Evolutionary conservation across 1,140 invertebrate species (phyloP).

Genomic region (Papilio polyxenes): DNA sequence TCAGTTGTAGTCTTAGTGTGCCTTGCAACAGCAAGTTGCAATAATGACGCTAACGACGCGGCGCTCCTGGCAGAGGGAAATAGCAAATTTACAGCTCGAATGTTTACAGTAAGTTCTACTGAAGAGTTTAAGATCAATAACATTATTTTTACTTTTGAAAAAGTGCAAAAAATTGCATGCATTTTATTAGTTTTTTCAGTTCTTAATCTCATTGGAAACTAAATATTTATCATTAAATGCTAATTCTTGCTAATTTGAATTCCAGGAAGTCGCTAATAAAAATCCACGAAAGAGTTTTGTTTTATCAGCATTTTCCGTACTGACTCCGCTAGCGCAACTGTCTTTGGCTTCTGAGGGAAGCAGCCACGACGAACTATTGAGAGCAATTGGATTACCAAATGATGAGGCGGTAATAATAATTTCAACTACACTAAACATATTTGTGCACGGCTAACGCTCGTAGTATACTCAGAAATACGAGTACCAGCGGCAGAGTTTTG

Average conservation of each 20-base stretch:
- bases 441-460: too few relatives aligned
- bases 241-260: slow-evolving; percentile 12
- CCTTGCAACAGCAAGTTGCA: background rate
- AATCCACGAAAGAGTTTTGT: slow-evolving; percentile 48
- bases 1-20: background rate
- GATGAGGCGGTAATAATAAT: slow-evolving; percentile 46
- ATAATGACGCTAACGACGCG: background rate
- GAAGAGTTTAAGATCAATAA: background rate
- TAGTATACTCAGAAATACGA: background rate
- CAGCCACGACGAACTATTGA: slow-evolving; percentile 52
- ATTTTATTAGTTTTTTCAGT: too few relatives aligned
- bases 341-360: slow-evolving; percentile 47
- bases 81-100: slow-evolving; percentile 15
- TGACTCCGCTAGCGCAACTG: slow-evolving; percentile 50
- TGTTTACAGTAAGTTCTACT: background rate
- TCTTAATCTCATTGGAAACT: too few relatives aligned
- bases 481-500: background rate
- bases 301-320: slow-evolving; percentile 52
- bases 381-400: slow-evolving; percentile 46
- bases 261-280: slow-evolving; percentile 49
- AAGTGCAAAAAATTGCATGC: too few relatives aligned
- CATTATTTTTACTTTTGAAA: background rate
- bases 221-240: too few relatives aligned
- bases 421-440: background rate
- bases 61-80: background rate